Evolutionary conservation across 2,113 vertebrate species (phyloP).

Genomic region (Hiodon alosoides): DNA sequence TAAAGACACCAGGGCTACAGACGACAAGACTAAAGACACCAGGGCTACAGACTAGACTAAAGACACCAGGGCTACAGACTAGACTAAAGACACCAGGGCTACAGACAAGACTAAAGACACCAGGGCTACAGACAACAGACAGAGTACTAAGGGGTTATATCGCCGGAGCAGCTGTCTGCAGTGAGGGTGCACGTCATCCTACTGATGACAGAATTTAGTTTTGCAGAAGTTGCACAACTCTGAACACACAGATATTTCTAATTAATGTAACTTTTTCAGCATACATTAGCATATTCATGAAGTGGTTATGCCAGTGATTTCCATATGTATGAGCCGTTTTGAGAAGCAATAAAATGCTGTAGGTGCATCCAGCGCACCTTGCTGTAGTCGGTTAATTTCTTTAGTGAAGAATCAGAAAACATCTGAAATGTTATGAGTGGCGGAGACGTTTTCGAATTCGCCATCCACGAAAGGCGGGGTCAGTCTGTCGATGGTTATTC

Average conservation of each 20-base stretch:
- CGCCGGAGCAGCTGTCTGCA: slow-evolving; percentile 10
- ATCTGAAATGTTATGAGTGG: neutral
- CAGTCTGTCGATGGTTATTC: neutral
- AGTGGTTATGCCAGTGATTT: slow-evolving; percentile 16
- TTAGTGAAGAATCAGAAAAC: slow-evolving; percentile 13
- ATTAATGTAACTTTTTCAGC: slow-evolving; percentile 29
- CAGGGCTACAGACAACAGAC: too few species aligned
- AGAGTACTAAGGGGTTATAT: neutral
- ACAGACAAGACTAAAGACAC: too few species aligned
- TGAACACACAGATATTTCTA: slow-evolving; percentile 24
- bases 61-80: too few species aligned
- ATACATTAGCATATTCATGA: slow-evolving; percentile 28
- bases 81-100: too few species aligned
- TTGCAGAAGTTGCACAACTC: slow-evolving; percentile 21
- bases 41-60: too few species aligned
- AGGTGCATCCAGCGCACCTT: slow-evolving; percentile 27
- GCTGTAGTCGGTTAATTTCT: slow-evolving; percentile 19
- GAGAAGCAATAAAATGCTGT: slow-evolving; percentile 24
- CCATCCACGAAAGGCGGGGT: neutral
- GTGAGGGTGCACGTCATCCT: slow-evolving; percentile 5
- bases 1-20: too few species aligned
- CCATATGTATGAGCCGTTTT: slow-evolving; percentile 27
- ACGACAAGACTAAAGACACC: too few species aligned
- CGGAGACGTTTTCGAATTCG: neutral
- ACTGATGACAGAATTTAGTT: slow-evolving; percentile 13